A percentile compares a stretch with the other conserved stretches of the same genome.
Evolutionary conservation across 2,113 vertebrate genomes (phyloP).

Genomic region (Alces alces): DNA sequence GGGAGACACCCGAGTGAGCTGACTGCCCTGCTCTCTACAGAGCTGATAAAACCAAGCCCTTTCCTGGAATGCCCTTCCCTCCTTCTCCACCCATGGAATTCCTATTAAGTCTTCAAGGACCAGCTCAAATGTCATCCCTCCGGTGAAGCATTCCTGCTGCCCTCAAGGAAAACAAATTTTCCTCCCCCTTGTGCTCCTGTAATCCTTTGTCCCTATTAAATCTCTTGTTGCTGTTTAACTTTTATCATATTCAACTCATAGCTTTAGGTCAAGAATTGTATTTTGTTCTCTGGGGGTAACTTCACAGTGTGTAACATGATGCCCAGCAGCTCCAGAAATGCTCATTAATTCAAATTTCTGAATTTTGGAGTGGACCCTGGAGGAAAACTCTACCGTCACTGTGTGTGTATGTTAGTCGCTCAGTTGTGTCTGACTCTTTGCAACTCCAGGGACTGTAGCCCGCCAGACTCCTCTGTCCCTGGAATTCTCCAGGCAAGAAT

Average conservation of each 20-base stretch:
- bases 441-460: neutral
- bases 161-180: neutral
- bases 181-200: neutral
- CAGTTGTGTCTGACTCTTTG: neutral
- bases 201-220: neutral
- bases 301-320: neutral
- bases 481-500: neutral
- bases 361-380: neutral
- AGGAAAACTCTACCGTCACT: neutral
- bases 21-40: neutral
- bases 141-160: neutral
- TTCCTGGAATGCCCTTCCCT: neutral
- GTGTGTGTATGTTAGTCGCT: neutral
- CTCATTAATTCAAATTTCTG: neutral
- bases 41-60: neutral
- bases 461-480: rapidly evolving
- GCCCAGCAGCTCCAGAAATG: neutral
- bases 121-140: neutral
- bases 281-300: neutral
- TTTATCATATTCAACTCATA: neutral
- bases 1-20: neutral
- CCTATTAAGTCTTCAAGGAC: neutral
- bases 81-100: neutral
- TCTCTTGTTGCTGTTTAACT: neutral
- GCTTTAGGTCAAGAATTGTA: neutral